Evolutionary conservation across 2,113 vertebrate genomes (phyloP), one percentile per base, ranked within the genome.

Genomic region (Ceratotherium simum): DNA sequence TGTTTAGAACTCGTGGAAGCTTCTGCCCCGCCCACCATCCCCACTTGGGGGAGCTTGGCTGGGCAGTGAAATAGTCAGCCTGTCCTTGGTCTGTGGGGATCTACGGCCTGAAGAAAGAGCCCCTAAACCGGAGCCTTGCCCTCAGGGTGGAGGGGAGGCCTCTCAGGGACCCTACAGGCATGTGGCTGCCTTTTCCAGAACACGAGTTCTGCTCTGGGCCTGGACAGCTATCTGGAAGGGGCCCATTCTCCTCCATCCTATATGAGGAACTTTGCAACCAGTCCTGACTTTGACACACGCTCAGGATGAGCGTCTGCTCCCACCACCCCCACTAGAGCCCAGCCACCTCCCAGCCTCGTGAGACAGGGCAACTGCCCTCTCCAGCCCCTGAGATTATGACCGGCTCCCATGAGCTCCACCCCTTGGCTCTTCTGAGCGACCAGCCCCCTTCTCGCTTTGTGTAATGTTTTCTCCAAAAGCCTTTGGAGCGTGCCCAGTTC

Each of bases 331-430:
- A 12, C 0, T 7, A 27, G 5, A 83, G 70, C 42, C 54, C 64
- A 13, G 94, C 0, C 25, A 2, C 58, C 69, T 23, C 16, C 14
- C 23, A n/a, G 60, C 29, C 31, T 14, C 36, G 23, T 0, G 36
- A n/a, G 51, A 3, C 2, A 17, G 65, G 67, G 58, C 25, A 12
- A 12, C 56, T 8, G 29, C 56, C 56, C 36, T 17, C 60, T 33
- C 11, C 31, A 23, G 67, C 54, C 67, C 70, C 46, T 39, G 39
- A 33, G 3, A 36, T 6, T 18, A 11, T 0, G 42, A 23, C 33
- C 29, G 3, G 46, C 76, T 72, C 12, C 14, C 10, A 0, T 31
- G 31, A 0, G 4, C 25, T 36, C 39, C n/a, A 25, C 31, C 54
- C 5, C 31, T 7, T 11, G 13, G 62, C 84, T 46, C 60, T 33